Base-by-base conservation (phyloP, 2,113 vertebrate species). In the Ciconia maguari region DNA sequence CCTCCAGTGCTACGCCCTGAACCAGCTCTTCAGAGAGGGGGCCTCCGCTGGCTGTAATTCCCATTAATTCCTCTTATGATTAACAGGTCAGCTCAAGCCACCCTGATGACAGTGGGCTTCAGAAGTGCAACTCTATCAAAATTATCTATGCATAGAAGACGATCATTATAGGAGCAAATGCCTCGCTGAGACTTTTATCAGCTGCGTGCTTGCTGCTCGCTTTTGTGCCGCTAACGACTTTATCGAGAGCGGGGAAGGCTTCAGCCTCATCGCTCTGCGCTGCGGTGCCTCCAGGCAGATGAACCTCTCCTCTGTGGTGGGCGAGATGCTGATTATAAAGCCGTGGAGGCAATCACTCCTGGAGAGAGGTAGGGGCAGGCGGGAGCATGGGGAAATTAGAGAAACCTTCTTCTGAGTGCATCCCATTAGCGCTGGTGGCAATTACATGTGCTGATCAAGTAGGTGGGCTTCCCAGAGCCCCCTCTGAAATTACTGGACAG, bases 41-140 rank as follows among this genome's bases (percentile, higher is more conserved):
- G 51, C 54, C 81, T 93, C 49, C 4, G 9, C 36, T 30, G 29
- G 69, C 88, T 87, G 74, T 87, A 95, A 90, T 96, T 98, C 90
- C 75, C 89, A 96, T 97, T 97, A 92, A 97, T 90, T 95, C 91
- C 88, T 83, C 49, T 83, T 92, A 83, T 58, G 93, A 98, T 97
- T 97, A 97, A 96, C 80, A 87, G 97, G 96, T 96, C 97, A 97
- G 93, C 96, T 96, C 83, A 78, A 30, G 36, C 94, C 88, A 94
- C 94, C 90, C 70, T 51, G 85, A 70, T 70, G 96, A 95, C 89
- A 95, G 89, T 9, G 80, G 92, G 79, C 69, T 70, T 93, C 5
- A 3, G 83, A 79, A 92, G 91, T 76, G 88, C 89, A 96, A 95
- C 93, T 94, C 88, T 83, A 96, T 98, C 94, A 93, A 87, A 97